Evolutionary conservation across 2,113 vertebrate species (phyloP), one percentile per base, ranked within the genome.

Genomic region (Empidonax traillii): DNA sequence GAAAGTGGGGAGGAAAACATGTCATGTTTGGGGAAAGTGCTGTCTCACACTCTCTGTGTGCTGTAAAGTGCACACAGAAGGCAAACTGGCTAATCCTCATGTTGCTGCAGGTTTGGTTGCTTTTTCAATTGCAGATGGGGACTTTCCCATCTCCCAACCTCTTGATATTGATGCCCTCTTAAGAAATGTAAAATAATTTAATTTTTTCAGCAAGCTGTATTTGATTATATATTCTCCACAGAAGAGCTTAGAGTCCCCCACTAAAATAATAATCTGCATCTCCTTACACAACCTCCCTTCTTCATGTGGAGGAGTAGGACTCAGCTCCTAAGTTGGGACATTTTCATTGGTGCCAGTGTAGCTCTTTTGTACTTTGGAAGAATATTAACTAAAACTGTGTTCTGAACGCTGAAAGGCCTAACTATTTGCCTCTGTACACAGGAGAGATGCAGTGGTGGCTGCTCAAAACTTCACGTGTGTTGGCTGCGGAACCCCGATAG

Each of bases 381-480:
- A 84, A 43, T 43, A 12, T 74, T 75, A 74, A 41, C 12, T 85
- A 10, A 79, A 41, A 49, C 22, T 84, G 20, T 30, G 6, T 31
- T 80, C 90, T 62, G 43, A 28, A 8, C 69, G n/a, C 39, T 89
- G 33, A 39, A 75, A 72, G 19, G 14, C 87, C 2, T 95, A 84
- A 94, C 68, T 76, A 0, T 43, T 65, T 81, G 65, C 67, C 41
- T 96, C 52, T 96, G 18, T 80, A 2, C 69, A 56, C 95, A 99
- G 99, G 97, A 98, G 99, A 94, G 98, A 98, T 55, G 97, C 96
- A 1, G 97, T 98, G 4, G 93, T 99, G 53, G 98, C 98, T 81
- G 97, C 96, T 41, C 99, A 99, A 61, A 98, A 99, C 86, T 99
- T 98, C 33, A 97, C 98, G 0, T 99, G 99, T 88, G 98, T 98